Percentiles rank a stretch among this genome's conserved stretches.
Conservation (phyloP, 1,140 invertebrate species). For the Drosophila littoralis region DNA sequence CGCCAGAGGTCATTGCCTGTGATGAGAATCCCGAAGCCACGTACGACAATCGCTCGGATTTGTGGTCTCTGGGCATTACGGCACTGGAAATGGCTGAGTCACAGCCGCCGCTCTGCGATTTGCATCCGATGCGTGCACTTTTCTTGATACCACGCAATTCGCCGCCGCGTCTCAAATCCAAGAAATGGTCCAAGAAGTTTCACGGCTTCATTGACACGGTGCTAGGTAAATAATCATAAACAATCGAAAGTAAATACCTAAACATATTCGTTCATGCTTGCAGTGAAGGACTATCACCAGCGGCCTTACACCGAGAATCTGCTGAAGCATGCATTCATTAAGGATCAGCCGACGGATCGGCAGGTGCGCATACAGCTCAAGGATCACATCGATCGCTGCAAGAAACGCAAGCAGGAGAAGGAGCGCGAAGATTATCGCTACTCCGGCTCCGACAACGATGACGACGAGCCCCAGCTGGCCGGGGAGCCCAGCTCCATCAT, state of each 20-base stretch:
- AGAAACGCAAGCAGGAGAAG: slow-evolving; percentile 96
- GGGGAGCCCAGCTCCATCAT: slow-evolving; percentile 96
- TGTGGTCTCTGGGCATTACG: slow-evolving; percentile 99
- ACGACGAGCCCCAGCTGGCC: slow-evolving; percentile 92
- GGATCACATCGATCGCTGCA: slow-evolving; percentile 99
- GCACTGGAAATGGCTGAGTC: slow-evolving; percentile 99
- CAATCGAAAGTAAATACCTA: not conserved
- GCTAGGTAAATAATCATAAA: slow-evolving; percentile 78
- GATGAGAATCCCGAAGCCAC: slow-evolving; percentile 99
- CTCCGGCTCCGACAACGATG: slow-evolving; percentile 95
- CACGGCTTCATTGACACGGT: slow-evolving; percentile 90
- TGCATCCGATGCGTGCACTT: slow-evolving; percentile 99
- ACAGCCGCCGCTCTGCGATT: slow-evolving; percentile 98
- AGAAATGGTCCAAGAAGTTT: slow-evolving; percentile 99
- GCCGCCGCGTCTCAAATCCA: slow-evolving; percentile 97
- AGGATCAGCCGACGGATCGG: slow-evolving; percentile 98
- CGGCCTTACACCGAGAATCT: slow-evolving; percentile 99
- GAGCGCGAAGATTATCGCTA: slow-evolving; percentile 93
- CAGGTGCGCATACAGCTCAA: slow-evolving; percentile 99
- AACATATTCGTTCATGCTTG: slow-evolving; percentile 65
- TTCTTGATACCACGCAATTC: slow-evolving; percentile 99
- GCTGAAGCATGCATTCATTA: slow-evolving; percentile 98
- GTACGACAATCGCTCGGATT: slow-evolving; percentile 99
- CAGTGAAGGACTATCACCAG: slow-evolving; percentile 98
- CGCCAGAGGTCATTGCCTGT: slow-evolving; percentile 99